These are phyloP conservation scores for Papilio glaucus DNA, from an alignment of 1,140 invertebrate species.

Conservation along the genomic window DNA sequence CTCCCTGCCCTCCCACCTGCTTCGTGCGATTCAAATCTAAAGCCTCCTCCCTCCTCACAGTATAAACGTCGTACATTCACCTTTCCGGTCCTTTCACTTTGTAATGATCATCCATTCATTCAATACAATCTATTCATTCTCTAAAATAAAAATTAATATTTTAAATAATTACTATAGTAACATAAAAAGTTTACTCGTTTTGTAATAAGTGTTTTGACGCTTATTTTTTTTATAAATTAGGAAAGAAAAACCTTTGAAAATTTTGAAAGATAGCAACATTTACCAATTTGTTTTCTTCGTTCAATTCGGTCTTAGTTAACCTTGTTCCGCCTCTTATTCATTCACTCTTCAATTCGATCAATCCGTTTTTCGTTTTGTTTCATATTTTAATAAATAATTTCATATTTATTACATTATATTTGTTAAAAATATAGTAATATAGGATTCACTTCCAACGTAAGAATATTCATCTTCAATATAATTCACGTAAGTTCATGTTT, in stretches of 20 bases:
- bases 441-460: slow-evolving; percentile 36
- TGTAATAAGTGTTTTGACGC: not conserved
- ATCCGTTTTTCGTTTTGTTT: slow-evolving; percentile 65
- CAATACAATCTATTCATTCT: slow-evolving; percentile 27
- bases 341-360: slow-evolving; percentile 72
- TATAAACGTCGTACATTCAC: slow-evolving; percentile 31
- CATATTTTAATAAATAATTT: slow-evolving; percentile 49
- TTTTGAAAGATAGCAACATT: slow-evolving; percentile 48
- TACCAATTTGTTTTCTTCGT: slow-evolving; percentile 45
- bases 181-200: not conserved
- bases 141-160: not conserved
- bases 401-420: slow-evolving; percentile 34
- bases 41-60: slow-evolving; percentile 63
- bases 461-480: slow-evolving; percentile 47
- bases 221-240: not conserved
- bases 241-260: not conserved
- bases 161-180: not conserved
- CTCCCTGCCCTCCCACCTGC: slow-evolving; percentile 64
- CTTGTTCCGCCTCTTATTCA: slow-evolving; percentile 49
- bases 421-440: slow-evolving; percentile 32
- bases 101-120: slow-evolving; percentile 41
- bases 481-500: slow-evolving; percentile 64
- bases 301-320: slow-evolving; percentile 43
- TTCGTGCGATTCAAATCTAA: slow-evolving; percentile 56
- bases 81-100: slow-evolving; percentile 38